Evolutionary conservation across 2,888 invertebrate genomes (phyloP).

Genomic region (Frankliniella intonsa): DNA sequence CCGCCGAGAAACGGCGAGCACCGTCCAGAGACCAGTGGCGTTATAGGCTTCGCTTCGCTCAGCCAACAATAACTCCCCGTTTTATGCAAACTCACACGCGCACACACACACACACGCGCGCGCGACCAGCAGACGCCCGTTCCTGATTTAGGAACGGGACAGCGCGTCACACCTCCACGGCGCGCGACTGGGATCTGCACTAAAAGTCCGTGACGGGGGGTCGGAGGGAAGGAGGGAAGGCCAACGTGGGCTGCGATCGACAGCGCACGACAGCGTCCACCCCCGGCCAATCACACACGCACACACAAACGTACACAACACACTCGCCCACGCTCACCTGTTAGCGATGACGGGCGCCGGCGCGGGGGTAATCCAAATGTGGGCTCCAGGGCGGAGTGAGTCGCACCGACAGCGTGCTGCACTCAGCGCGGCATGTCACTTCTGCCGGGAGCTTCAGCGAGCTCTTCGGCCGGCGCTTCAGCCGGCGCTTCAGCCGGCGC

Average conservation of each 20-base stretch:
- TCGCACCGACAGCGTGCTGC: neutral
- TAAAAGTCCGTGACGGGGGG: no score
- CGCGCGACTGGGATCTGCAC: no score
- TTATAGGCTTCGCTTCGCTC: no score
- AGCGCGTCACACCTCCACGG: no score
- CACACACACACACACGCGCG: neutral
- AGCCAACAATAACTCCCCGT: no score
- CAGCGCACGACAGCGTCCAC: no score
- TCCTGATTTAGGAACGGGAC: no score
- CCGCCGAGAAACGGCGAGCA: no score
- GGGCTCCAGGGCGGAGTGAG: neutral
- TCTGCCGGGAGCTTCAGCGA: neutral
- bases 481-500: no score
- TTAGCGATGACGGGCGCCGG: neutral
- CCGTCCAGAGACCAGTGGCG: no score
- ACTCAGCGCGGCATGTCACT: neutral
- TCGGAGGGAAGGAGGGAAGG: no score
- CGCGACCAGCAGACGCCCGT: neutral
- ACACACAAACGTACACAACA: neutral
- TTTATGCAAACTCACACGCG: neutral
- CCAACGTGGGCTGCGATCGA: neutral
- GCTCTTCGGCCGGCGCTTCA: neutral
- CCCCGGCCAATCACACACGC: neutral
- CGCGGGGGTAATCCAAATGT: neutral
- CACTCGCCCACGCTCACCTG: neutral